phyloP scores from a whole-genome alignment of 2,113 vertebrate species.

The Eptesicus fuscus region DNA sequence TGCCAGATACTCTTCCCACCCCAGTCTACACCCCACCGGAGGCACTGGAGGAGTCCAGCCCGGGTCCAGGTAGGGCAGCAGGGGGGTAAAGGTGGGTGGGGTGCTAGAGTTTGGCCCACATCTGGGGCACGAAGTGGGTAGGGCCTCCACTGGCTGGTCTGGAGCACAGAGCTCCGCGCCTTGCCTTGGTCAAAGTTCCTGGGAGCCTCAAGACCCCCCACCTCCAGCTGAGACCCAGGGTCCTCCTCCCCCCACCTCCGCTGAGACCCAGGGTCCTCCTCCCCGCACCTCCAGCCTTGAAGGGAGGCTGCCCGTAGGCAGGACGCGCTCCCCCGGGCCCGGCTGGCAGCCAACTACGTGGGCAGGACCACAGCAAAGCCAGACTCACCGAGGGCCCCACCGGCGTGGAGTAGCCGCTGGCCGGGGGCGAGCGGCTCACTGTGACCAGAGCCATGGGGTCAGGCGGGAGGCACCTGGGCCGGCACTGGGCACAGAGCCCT shows the following conservation, averaged over 20 bases:
- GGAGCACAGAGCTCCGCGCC: background rate
- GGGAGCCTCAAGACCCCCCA: background rate
- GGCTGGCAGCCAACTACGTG: constrained; percentile 25
- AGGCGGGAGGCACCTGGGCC: background rate
- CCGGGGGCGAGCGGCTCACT: constrained; percentile 84
- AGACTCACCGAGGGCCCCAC: constrained; percentile 72
- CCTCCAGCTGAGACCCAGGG: background rate
- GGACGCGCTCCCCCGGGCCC: background rate
- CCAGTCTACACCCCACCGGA: background rate
- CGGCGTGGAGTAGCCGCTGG: constrained; percentile 73
- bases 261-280: background rate
- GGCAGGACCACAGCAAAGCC: constrained; percentile 60
- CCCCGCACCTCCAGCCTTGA: background rate
- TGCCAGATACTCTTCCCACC: background rate
- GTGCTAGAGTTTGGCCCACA: background rate
- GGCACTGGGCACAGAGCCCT: background rate
- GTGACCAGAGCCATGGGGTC: constrained; percentile 89
- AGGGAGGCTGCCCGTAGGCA: background rate
- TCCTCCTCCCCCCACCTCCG: background rate
- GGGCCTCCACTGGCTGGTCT: background rate
- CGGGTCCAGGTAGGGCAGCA: background rate
- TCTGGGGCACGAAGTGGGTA: background rate
- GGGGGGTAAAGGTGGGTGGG: too few relatives aligned
- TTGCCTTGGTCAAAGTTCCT: background rate
- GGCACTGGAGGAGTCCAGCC: background rate